Evolutionary conservation across 2,113 vertebrate genomes (phyloP), one percentile per base, ranked within the genome.

Genomic region (Camelus bactrianus): DNA sequence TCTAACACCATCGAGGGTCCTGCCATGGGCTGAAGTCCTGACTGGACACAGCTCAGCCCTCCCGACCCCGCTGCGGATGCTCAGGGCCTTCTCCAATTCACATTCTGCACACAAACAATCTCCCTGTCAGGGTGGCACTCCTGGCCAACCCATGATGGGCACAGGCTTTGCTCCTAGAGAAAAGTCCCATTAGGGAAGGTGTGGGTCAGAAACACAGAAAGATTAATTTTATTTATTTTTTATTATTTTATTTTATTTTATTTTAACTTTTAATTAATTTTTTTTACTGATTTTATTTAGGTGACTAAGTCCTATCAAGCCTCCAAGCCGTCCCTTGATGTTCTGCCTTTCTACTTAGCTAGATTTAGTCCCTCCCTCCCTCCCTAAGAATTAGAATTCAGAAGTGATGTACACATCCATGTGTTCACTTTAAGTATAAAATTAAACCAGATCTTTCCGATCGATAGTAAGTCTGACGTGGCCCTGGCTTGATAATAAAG

Each of bases 41-140:
- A 42, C 38, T 42, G 38, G 38, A 42, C 22, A 35, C 22, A 17
- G 19, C 30, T 20, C 12, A 26, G 16, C 32, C 52, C 17, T 8
- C 84, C 28, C 1, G 2, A 4, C 38, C 16, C 12, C 15, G 1
- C n/a, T 1, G 6, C 15, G 5, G 67, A 4, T 0, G 6, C 32
- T 28, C 26, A 26, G 79, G n/a, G 35, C 67, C 26, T 6, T 26
- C 30, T 16, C 50, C 35, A 24, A 2, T 32, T 35, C 50, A 15
- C 26, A 42, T 86, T 48, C 60, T 22, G 22, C 64, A 30, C 50
- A 69, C 30, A 48, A 3, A 16, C 14, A 3, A 13, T 14, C 35
- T 67, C 50, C 13, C 5, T 3, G 6, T 24, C 77, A 35, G 14
- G n/a, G 35, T 6, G 62, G 28, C 11, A 7, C 3, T 38, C 28